These are phyloP conservation scores for Lophotis ruficrista DNA, from an alignment of 2,113 vertebrate species.

Conservation along the genomic window DNA sequence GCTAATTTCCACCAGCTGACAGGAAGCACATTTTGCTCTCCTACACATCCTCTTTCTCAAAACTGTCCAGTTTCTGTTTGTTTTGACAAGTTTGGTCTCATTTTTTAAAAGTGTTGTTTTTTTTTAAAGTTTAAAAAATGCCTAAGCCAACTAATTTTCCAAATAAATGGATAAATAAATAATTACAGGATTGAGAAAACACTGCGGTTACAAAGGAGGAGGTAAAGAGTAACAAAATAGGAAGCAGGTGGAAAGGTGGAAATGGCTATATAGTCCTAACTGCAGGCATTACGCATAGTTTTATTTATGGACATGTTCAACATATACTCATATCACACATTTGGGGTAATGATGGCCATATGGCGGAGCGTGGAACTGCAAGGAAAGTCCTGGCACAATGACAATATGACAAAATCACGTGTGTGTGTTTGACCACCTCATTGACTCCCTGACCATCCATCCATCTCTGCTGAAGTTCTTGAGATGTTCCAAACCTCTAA, in stretches of 20 bases:
- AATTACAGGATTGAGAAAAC: neutral
- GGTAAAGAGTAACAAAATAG: neutral
- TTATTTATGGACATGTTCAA: neutral
- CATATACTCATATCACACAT: fast-evolving
- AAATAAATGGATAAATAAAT: neutral
- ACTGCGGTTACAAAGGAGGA: neutral
- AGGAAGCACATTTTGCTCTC: constrained; percentile 15
- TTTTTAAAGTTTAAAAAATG: neutral
- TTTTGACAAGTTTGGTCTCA: neutral
- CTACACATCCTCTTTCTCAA: neutral
- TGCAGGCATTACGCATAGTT: neutral
- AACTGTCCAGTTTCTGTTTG: neutral
- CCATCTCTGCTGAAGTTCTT: neutral
- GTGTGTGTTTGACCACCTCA: neutral
- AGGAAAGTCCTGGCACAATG: neutral
- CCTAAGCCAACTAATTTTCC: neutral
- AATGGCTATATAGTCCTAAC: neutral
- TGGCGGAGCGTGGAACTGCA: neutral
- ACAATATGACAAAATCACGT: neutral
- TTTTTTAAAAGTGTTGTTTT: neutral
- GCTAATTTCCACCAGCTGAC: constrained; percentile 40
- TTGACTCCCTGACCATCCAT: constrained; percentile 19
- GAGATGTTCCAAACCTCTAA: constrained; percentile 9
- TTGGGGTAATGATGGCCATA: neutral
- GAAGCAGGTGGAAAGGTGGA: neutral